These are phyloP conservation scores for Cheilosia urbana DNA, from an alignment of 2,888 invertebrate genomes.

Conservation along the genomic window DNA sequence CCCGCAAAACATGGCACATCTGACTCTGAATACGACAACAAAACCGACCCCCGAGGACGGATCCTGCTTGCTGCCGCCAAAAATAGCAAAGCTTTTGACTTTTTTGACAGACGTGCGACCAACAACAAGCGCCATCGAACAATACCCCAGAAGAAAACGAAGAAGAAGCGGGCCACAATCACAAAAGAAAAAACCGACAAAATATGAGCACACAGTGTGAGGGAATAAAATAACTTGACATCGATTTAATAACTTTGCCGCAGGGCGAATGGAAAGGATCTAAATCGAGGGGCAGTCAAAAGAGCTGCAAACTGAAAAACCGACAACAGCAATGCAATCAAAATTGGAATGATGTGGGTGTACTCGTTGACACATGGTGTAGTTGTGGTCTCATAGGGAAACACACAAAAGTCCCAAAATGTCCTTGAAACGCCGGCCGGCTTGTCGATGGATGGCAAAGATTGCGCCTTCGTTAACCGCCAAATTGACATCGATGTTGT, in stretches of 20 bases:
- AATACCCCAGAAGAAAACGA: background rate
- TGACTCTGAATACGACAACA: constrained; percentile 21
- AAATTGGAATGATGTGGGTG: constrained; percentile 33
- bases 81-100: constrained; percentile 59
- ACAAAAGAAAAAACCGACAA: background rate
- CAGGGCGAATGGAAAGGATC: constrained; percentile 36
- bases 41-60: constrained; percentile 30
- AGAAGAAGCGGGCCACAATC: background rate
- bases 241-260: constrained; percentile 67
- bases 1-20: constrained; percentile 44
- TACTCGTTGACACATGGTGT: constrained; percentile 49
- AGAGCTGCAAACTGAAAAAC: constrained; percentile 9
- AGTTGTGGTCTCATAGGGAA: background rate
- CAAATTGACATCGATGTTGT: constrained; percentile 55
- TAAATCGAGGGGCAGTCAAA: constrained; percentile 27
- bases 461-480: constrained; percentile 12
- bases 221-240: constrained; percentile 69
- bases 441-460: background rate
- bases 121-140: constrained; percentile 61
- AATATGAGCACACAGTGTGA: constrained; percentile 26
- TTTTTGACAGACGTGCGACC: constrained; percentile 66
- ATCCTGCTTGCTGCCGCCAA: constrained; percentile 34
- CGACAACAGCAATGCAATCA: constrained; percentile 8
- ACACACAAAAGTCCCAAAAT: background rate
- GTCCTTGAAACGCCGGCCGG: background rate